phyloP scores from a whole-genome alignment of 2,113 vertebrate genomes.

The Eolophus roseicapilla region DNA sequence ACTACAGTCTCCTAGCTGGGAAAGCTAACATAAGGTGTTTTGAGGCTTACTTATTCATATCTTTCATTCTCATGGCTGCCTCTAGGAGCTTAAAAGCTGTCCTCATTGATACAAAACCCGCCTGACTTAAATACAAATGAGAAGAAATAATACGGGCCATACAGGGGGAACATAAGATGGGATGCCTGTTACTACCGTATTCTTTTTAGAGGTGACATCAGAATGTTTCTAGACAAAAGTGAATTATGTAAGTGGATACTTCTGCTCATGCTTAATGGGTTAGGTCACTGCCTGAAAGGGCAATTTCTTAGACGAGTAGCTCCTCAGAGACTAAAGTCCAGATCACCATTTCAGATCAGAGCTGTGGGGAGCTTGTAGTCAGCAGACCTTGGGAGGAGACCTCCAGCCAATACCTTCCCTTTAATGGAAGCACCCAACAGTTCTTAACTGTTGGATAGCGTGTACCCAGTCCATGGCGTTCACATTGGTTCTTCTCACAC shows the following conservation, averaged over 20 bases:
- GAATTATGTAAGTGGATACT: background rate
- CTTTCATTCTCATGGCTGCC: background rate
- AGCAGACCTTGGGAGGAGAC: background rate
- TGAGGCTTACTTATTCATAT: background rate
- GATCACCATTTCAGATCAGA: background rate
- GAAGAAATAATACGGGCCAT: background rate
- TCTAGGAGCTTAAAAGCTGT: background rate
- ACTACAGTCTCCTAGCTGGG: background rate
- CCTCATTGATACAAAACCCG: background rate
- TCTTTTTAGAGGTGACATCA: background rate
- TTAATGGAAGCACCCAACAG: background rate
- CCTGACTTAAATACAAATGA: background rate
- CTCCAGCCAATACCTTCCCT: background rate
- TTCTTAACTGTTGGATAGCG: background rate
- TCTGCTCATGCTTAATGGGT: background rate
- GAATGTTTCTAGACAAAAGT: background rate
- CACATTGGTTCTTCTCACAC: background rate
- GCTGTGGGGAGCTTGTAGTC: background rate
- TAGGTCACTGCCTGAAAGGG: background rate
- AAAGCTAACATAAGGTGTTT: background rate
- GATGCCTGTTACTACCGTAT: background rate
- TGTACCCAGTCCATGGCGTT: accelerated
- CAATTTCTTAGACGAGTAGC: background rate
- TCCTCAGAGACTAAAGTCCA: background rate
- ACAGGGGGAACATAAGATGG: background rate